Evolutionary conservation across 2,888 invertebrate genomes (phyloP).

Genomic region (Tillus elongatus): DNA sequence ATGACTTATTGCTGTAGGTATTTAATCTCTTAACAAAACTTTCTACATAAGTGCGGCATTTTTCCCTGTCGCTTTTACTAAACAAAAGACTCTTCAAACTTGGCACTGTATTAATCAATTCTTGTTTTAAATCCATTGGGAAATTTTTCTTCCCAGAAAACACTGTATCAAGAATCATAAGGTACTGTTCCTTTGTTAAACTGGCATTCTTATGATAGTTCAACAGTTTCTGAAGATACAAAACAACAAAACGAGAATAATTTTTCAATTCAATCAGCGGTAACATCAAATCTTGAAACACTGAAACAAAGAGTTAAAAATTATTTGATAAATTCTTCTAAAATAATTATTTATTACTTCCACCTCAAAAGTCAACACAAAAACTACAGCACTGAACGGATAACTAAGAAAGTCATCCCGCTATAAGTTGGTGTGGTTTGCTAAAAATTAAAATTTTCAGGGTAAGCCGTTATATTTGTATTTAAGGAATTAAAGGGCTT

Average conservation of each 20-base stretch:
- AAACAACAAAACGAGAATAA: conserved; percentile 56
- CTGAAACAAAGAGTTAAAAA: conserved; percentile 38
- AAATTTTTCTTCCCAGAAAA: conserved; percentile 49
- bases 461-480: no score
- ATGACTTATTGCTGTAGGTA: conserved; percentile 44
- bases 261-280: conserved; percentile 63
- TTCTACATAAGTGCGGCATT: conserved; percentile 48
- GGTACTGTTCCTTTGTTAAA: conserved; percentile 45
- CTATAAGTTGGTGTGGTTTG: no score
- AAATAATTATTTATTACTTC: no score
- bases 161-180: conserved; percentile 53
- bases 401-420: no score
- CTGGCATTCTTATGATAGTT: conserved; percentile 21
- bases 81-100: conserved; percentile 29
- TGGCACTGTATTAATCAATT: conserved; percentile 45
- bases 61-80: conserved; percentile 35
- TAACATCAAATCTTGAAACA: conserved; percentile 67
- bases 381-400: no score
- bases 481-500: no score
- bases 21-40: conserved; percentile 56
- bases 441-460: no score
- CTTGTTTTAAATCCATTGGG: conserved; percentile 47
- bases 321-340: conserved; percentile 5
- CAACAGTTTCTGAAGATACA: conserved; percentile 50
- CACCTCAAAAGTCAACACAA: no score